Base-by-base conservation (phyloP, 2,888 invertebrate species). In the Eristalis pertinax region DNA sequence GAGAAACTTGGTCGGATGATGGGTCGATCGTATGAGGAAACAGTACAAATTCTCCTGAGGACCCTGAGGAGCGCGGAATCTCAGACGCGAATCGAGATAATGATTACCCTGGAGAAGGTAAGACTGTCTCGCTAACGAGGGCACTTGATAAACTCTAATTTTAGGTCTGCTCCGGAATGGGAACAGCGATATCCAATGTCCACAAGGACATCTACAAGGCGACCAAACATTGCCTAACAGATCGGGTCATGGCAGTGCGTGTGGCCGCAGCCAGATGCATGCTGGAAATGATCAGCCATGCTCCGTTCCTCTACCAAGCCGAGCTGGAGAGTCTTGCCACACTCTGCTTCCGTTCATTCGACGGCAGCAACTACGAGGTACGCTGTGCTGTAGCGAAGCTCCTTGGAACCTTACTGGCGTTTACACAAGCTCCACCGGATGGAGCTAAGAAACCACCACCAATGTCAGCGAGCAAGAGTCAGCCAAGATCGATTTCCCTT, bases 1-100 rank as follows among this genome's bases (percentile, higher is more conserved):
- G 98, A 99, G 93, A 98, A 97, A 93, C 94, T 99, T 24, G 99
- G 99, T 1, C 95, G 99, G 89, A 99, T 99, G 98, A 99, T 99
- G 96, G 99, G 99, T 0, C 94, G 99, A 88, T 98, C 99, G 0
- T 99, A 99, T 91, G 99, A 99, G 92, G 99, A 99, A 91, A 99
- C 99, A 0, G 97, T 99, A 38, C 96, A 97, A 90, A 97, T 99
- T 73, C 94, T 99, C 29, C 95, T 98, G 78, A 96, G 97, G 90
- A 98, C 98, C 1, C 94, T 99, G 82, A 96, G 97, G 91, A 99
- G 97, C 93, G 98, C 98, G 0, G 99, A 99, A 94, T 99, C 99
- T 0, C 99, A 99, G 93, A 97, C 97, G 0, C 95, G 99, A 89
- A 97, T 98, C 89, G 99, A 99, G 94, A 99, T 99, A 83, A 98